These are phyloP conservation scores for Scaeva pyrastri DNA, from an alignment of 2,888 invertebrate genomes.

Conservation along the genomic window DNA sequence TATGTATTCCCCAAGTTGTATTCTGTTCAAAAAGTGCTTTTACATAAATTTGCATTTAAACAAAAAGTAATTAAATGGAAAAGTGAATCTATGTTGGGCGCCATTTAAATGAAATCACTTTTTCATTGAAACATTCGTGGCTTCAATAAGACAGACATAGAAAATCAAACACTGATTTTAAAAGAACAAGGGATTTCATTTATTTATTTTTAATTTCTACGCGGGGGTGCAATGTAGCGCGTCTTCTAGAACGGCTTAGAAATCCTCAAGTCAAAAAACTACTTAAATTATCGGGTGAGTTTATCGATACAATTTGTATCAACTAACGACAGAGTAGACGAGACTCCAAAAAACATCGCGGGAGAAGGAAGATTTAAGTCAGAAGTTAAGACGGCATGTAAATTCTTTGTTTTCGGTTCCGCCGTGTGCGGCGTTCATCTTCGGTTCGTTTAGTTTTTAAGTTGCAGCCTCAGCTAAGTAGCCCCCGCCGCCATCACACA, in stretches of 20 bases:
- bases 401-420: constrained; percentile 62
- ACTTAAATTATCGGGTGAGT: neutral
- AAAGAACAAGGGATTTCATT: no score
- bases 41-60: no score
- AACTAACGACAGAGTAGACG: neutral
- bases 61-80: neutral
- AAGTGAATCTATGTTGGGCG: neutral
- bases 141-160: no score
- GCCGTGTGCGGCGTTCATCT: constrained; percentile 55
- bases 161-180: neutral
- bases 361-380: constrained; percentile 37
- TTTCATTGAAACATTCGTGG: neutral
- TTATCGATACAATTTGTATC: neutral
- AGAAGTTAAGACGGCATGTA: constrained; percentile 37
- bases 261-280: neutral
- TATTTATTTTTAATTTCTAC: neutral
- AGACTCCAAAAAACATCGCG: constrained; percentile 44
- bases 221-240: neutral
- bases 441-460: constrained; percentile 43
- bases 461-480: constrained; percentile 70
- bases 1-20: no score
- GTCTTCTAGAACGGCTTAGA: neutral
- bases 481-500: constrained; percentile 42
- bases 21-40: no score
- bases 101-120: neutral